A percentile compares a stretch with the other conserved stretches of the same genome.
Conservation (phyloP, 2,888 invertebrate species). For the Aphodius sticticus region DNA sequence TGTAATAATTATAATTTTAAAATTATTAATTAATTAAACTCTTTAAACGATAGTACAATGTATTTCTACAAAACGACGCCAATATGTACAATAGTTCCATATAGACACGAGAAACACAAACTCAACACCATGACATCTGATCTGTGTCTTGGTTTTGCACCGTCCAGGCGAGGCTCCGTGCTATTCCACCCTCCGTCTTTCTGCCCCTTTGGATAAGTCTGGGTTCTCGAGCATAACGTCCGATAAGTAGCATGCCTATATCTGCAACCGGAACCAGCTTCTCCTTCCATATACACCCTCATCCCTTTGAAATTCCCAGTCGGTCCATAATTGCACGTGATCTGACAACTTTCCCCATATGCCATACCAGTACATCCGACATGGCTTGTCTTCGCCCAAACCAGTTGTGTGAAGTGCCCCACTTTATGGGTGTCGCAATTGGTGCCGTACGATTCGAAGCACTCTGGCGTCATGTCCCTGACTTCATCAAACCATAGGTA, state of each 20-base stretch:
- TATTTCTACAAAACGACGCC: too few species aligned
- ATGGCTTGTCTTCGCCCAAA: conserved; percentile 31
- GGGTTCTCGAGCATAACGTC: not conserved
- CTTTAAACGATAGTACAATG: too few species aligned
- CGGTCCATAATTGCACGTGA: conserved; percentile 17
- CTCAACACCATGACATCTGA: not conserved
- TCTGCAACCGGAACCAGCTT: not conserved
- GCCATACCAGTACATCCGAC: conserved; percentile 27
- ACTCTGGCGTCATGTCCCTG: not conserved
- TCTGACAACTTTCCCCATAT: not conserved
- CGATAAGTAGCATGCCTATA: not conserved
- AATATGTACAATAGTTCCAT: too few species aligned
- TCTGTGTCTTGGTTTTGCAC: not conserved
- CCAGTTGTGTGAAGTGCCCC: conserved; percentile 25
- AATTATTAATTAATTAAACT: too few species aligned
- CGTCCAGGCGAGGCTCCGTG: not conserved
- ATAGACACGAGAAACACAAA: not conserved
- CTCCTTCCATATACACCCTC: not conserved
- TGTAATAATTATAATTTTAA: too few species aligned
- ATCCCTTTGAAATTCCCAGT: conserved; percentile 11
- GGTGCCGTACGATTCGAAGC: not conserved
- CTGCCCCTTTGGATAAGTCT: not conserved
- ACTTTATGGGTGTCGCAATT: not conserved
- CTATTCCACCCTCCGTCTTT: not conserved
- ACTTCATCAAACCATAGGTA: conserved; percentile 30